Evolutionary conservation across 2,797 vertebrate species (phyloP), one percentile per base, ranked within the genome.

Genomic region (Synaphobranchus kaupii): DNA sequence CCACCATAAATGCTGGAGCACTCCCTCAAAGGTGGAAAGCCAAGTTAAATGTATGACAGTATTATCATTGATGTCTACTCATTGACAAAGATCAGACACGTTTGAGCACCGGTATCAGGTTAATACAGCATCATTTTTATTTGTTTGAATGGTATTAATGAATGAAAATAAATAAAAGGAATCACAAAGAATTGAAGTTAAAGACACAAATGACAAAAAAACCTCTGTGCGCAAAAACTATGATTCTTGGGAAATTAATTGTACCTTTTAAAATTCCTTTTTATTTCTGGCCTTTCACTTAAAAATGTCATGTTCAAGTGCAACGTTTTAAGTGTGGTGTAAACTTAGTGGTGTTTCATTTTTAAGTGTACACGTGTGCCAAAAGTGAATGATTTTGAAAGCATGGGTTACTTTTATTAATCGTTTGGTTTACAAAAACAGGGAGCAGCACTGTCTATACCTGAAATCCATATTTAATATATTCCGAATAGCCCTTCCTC

Each of bases 141-240:
- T 95, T 90, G 91, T 94, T 94, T 92, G 88, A 94, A 95, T 94
- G 94, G 86, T 93, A 92, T 94, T 93, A 88, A 94, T 93, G 93
- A 90, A 93, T 90, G 84, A 71, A 91, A 92, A 89, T 85, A 92
- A 94, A 92, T 73, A 91, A 91, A 90, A 86, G 89, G 78, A 91
- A 89, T 91, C 92, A 93, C 91, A 92, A 90, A 84, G 93, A 89
- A 92, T 90, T 89, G 89, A 90, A 89, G 92, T 90, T 90, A 84
- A 68, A 28, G 90, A 92, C 88, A 92, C 88, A 90, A 91, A 93
- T 87, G 88, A 71, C 87, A 73, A 73, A 86, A 73, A 73, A 86
- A 87, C 81, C 87, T 63, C 4, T 87, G 89, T 89, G 85, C 88
- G 88, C 90, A 89, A 31, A 87, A 90, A 84, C 54, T 87, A 78